Base-by-base conservation (phyloP, 92 coral and sea anemone genomes). In the Ricordea florida region DNA sequence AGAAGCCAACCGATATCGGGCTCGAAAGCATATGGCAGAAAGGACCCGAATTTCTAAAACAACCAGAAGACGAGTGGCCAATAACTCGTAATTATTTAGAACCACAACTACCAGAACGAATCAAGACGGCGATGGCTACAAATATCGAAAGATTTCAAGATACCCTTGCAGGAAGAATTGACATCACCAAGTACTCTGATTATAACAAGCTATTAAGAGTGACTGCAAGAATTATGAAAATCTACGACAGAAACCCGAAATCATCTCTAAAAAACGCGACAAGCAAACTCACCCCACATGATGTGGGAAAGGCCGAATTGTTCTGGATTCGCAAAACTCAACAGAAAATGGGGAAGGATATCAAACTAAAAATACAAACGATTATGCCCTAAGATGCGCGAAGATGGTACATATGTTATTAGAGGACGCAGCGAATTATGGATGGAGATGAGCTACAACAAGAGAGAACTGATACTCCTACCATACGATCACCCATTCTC, bases 21-120 rank as follows among this genome's bases (percentile, higher is more conserved):
- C 38, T 26, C 24, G 46, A 43, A 29, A 85, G 90, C 42, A 15
- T 22, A 10, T 85, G 85, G 76, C 85, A 84, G 43, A 27, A 46
- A 10, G 89, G 89, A 31, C 89, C 89, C 34, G 82, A 79, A 3
- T 80, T 80, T 33, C 79, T 83, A 8, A 61, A 50, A 18, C 66
- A 48, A 34, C 72, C 62, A 30, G 89, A 76, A 59, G 40, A 24
- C 10, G 73, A 83, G 33, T 84, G 89, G 89, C 85, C 89, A 15
- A 67, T 57, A 25, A 78, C 52, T 33, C 57, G 35, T 14, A 25
- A 23, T 5, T 43, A 11, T 10, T 31, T 15, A 29, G 72, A 41
- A 10, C 50, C 11, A 43, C 7, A 57, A 6, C 52, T 68, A 29
- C 71, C 58, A 10, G 82, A 80, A 22, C 9, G 8, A 31, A 35